Base-by-base conservation (phyloP, 2,888 invertebrate species). In the Boloria selene region DNA sequence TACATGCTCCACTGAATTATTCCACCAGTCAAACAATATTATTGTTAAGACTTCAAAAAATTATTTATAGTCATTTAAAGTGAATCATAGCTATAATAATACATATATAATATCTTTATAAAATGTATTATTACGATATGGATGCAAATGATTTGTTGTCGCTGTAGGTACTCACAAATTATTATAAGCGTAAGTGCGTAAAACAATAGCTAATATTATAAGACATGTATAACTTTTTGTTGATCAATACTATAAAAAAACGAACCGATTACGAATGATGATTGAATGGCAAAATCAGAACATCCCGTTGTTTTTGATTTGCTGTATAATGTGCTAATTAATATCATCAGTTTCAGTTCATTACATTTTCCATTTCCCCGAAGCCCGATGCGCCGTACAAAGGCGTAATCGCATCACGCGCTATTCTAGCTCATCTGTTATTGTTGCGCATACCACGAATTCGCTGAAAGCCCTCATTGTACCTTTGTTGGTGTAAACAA, bases 391-490 rank as follows among this genome's bases (percentile, higher is more conserved):
- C 62, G 45, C 16, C 62, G 63, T 72, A 73, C 69, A 74, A 71
- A 67, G 64, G 70, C 73, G 74, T 73, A 72, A 74, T 73, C 77
- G 77, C 75, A 73, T 64, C 74, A 74, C 74, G 75, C 74, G 75
- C 61, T 61, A 55, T 73, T 71, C 74, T 71, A 75, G 77, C 77
- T 76, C 77, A 77, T 82, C 77, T 81, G 85, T 82, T 83, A 84
- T 87, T 86, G 83, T 85, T 80, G 78, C 73, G 73, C 79, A 81
- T 84, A 81, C 82, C 81, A 71, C 77, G 80, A 80, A 71, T 66
- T 61, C 58, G 61, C 61, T 68, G 66, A 70, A 66, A 71, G 83
- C 81, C 75, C 75, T 79, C 81, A 81, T 81, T 82, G 83, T 82
- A 75, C 81, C 82, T 83, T 75, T 75, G 71, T 67, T 72, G 72